These are phyloP conservation scores for Phyllostomus discolor DNA, from an alignment of 2,113 vertebrate genomes.

Conservation along the genomic window DNA sequence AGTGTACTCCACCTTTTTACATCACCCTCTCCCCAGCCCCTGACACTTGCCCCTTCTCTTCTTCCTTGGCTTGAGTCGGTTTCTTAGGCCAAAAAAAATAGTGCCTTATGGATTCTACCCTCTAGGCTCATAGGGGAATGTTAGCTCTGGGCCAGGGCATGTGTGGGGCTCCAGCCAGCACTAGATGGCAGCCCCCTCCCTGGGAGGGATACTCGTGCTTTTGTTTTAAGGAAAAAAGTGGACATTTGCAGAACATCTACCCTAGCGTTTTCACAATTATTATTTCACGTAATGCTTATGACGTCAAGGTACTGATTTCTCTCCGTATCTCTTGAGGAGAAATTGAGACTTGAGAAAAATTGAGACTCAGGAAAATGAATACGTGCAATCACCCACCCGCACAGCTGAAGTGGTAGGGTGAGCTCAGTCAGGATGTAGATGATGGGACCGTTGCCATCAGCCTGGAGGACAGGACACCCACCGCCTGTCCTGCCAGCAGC, in stretches of 20 bases:
- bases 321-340: not conserved
- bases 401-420: accelerated
- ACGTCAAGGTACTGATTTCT: accelerated
- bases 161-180: not conserved
- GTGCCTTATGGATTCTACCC: not conserved
- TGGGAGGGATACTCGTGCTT: too few relatives aligned
- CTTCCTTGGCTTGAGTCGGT: not conserved
- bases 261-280: not conserved
- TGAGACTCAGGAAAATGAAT: too few relatives aligned
- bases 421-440: too few relatives aligned
- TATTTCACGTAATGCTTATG: too few relatives aligned
- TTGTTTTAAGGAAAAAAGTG: not conserved
- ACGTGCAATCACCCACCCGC: accelerated
- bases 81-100: not conserved
- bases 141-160: not conserved
- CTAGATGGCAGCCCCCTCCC: too few relatives aligned
- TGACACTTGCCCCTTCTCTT: not conserved
- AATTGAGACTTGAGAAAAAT: not conserved
- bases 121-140: not conserved
- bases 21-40: too few relatives aligned
- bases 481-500: not conserved
- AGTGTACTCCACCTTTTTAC: not conserved
- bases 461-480: not conserved
- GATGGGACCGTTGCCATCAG: accelerated
- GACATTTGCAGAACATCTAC: not conserved